A percentile compares a stretch with the other conserved stretches of the same genome.
Evolutionary conservation across 2,888 invertebrate species (phyloP).

Genomic region (Melipona bicolor): DNA sequence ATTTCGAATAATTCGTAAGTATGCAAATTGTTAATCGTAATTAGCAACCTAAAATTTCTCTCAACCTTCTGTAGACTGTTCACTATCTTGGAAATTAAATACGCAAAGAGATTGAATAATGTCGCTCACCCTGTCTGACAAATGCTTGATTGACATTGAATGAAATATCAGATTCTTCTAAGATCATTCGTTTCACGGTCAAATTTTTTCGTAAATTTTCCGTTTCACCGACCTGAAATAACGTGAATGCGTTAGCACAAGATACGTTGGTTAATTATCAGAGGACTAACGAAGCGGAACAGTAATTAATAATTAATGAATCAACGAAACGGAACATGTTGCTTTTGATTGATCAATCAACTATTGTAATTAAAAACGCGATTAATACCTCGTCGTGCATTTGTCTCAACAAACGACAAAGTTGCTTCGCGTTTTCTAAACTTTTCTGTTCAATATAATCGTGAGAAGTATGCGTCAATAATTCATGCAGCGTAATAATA

Average conservation of each 20-base stretch:
- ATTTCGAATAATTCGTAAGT: background rate
- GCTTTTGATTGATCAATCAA: background rate
- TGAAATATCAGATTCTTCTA: constrained; percentile 96
- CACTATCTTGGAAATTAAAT: background rate
- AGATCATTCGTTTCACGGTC: constrained; percentile 96
- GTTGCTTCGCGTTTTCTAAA: constrained; percentile 93
- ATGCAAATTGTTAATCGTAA: background rate
- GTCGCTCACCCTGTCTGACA: constrained; percentile 91
- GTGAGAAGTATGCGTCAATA: constrained; percentile 96
- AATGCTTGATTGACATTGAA: constrained; percentile 97
- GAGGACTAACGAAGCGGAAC: background rate
- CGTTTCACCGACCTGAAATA: constrained; percentile 92
- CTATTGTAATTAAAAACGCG: background rate
- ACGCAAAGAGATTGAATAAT: background rate
- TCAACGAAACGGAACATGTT: background rate
- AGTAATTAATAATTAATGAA: background rate
- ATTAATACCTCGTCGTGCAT: constrained; percentile 93
- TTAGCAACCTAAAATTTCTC: background rate
- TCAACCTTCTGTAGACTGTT: background rate
- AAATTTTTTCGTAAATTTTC: constrained; percentile 96
- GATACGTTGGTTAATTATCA: too few relatives aligned
- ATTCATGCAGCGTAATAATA: constrained; percentile 95
- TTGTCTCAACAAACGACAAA: constrained; percentile 93
- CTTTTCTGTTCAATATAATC: constrained; percentile 96
- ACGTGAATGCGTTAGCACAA: background rate